Base-by-base conservation (phyloP, 2,113 vertebrate genomes). In the Oryzias celebensis region DNA sequence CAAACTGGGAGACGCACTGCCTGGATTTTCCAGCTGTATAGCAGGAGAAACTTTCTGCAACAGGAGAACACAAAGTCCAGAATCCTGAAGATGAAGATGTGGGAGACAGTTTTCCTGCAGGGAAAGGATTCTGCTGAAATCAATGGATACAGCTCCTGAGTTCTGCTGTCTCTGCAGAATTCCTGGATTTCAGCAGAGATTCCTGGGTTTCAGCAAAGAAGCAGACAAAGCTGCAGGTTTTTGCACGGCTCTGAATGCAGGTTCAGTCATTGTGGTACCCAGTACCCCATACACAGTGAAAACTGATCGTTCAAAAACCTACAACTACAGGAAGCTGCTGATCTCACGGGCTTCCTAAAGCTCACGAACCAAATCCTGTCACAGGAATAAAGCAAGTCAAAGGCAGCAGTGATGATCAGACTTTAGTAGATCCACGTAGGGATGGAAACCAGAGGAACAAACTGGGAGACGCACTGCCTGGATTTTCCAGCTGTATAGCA, bases 281-380 rank as follows among this genome's bases (percentile, higher is more conserved):
- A 53, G 10, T 0, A 28, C 3, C 0, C 44, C 57, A 1, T 0
- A 0, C 88, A 88, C 88, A 0, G 58, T 83, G 72, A 82, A 52
- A 83, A 62, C 50, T 1, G 0, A 0, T 68, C 47, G 12, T 56
- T 81, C 83, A 87, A 85, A 87, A 88, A 81, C 78, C 53, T 15
- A 42, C 52, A 20, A 31, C 51, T 43, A 7, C 18, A 18, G 48
- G 22, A 52, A 52, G 14, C 50, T 31, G 15, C 26, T 17, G 17
- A 10, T 22, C 13, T 3, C 14, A 8, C 3, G 13, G 14, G 10
- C 20, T 50, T 22, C 20, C 14, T 22, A 20, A 13, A 10, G 10
- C 48, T 49, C 48, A 49, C n/a, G 22, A 7, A 22, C 10, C n/a
- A 49, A 49, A 49, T 49, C 31, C 31, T 36, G 7, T 10, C 31